These are phyloP conservation scores for Helarctos malayanus DNA, from an alignment of 2,797 vertebrate genomes.

Conservation along the genomic window DNA sequence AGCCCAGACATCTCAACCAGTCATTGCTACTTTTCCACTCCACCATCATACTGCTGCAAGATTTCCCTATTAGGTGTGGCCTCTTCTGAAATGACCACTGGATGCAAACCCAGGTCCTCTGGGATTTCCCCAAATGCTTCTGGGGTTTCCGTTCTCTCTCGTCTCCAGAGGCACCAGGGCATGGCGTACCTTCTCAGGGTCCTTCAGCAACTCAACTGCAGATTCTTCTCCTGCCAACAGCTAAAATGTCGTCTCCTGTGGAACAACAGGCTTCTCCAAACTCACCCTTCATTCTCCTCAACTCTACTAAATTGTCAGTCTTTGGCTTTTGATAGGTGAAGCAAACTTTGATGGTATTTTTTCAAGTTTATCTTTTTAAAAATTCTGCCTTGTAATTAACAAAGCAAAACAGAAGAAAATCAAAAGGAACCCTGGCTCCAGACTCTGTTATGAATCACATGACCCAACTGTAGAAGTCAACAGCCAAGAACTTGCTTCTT, in stretches of 20 bases:
- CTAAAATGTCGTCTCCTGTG: neutral
- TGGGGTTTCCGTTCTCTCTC: neutral
- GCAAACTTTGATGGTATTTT: neutral
- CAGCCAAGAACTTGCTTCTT: slow-evolving; percentile 29
- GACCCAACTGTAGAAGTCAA: slow-evolving; percentile 15
- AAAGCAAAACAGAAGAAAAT: slow-evolving; percentile 29
- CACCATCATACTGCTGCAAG: neutral
- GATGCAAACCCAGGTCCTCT: neutral
- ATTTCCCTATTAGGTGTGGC: neutral
- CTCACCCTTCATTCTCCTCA: neutral
- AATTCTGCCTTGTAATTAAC: neutral
- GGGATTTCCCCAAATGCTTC: neutral
- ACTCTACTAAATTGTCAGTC: neutral
- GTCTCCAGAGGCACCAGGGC: neutral
- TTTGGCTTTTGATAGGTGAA: neutral
- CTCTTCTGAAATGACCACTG: neutral
- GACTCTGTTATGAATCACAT: neutral
- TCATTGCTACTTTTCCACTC: neutral
- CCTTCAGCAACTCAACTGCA: neutral
- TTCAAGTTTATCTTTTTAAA: slow-evolving; percentile 48
- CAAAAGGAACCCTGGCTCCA: neutral
- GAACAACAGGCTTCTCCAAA: neutral
- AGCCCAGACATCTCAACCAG: neutral
- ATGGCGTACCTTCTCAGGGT: neutral
- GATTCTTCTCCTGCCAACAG: neutral